A percentile compares a stretch with the other conserved stretches of the same genome.
Conservation (phyloP, 2,113 vertebrate genomes). For the Petrocephalus zakoni region DNA sequence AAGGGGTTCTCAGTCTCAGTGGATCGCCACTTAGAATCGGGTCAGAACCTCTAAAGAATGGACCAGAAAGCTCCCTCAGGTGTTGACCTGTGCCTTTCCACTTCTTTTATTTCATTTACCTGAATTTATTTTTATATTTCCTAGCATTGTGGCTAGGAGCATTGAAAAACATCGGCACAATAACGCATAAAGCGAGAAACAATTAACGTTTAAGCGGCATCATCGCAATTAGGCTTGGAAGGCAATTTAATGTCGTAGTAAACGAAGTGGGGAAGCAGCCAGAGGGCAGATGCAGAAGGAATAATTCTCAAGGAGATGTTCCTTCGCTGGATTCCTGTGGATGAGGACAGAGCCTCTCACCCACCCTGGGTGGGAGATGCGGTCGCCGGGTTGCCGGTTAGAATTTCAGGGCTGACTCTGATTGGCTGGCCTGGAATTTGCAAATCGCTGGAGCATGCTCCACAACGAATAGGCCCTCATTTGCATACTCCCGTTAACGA, state of each 20-base stretch:
- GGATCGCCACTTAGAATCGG: not conserved
- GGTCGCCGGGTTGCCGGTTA: not conserved
- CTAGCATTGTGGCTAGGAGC: not conserved
- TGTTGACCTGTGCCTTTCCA: not conserved
- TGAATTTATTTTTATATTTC: not conserved
- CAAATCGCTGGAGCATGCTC: slow-evolving; percentile 12
- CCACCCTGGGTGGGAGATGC: not conserved
- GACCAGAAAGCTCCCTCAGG: not conserved
- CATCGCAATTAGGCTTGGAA: not conserved
- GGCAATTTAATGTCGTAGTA: not conserved
- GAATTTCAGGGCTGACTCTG: not conserved
- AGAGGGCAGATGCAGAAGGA: not conserved
- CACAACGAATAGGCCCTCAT: not conserved
- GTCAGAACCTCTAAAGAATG: slow-evolving; percentile 9
- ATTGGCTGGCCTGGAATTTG: not conserved
- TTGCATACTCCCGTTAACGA: slow-evolving; percentile 19
- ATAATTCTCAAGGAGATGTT: not conserved
- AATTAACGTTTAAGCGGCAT: not conserved
- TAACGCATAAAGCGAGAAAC: not conserved
- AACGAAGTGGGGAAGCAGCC: not conserved
- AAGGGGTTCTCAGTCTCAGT: not conserved
- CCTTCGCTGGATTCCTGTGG: not conserved
- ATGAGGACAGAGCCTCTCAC: not conserved
- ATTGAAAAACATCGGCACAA: not conserved
- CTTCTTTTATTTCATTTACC: not conserved